Conservation (phyloP, 1,140 invertebrate species). For the Wasmannia auropunctata region DNA sequence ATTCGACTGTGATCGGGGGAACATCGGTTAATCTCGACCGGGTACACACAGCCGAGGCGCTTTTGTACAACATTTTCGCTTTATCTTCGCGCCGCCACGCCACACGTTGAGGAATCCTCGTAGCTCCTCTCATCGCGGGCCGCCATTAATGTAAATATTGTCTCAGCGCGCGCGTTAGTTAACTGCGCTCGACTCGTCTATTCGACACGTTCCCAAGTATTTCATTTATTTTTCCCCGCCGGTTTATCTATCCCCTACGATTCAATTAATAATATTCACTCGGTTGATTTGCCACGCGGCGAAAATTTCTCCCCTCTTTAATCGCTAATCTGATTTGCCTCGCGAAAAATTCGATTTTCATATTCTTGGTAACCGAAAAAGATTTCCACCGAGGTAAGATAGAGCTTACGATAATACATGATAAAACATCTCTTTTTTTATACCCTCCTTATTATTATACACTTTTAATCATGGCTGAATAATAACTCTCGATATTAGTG, state of each 20-base stretch:
- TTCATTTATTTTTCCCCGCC: slow-evolving; percentile 43
- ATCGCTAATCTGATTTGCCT: background rate
- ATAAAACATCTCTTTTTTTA: background rate
- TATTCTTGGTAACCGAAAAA: background rate
- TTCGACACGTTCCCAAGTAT: slow-evolving; percentile 30
- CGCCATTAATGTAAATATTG: slow-evolving; percentile 60
- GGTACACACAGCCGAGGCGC: slow-evolving; percentile 50
- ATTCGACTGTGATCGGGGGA: slow-evolving; percentile 67
- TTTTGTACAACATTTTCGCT: slow-evolving; percentile 71
- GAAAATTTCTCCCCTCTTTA: background rate
- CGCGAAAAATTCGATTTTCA: background rate
- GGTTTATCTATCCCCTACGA: background rate
- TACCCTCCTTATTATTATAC: background rate
- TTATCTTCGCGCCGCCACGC: slow-evolving; percentile 62
- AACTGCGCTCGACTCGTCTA: slow-evolving; percentile 22
- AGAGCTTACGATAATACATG: background rate
- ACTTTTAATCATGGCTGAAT: background rate
- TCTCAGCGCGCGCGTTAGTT: slow-evolving; percentile 55
- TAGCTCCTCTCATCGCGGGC: slow-evolving; percentile 46
- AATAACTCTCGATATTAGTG: background rate
- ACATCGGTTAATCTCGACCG: slow-evolving; percentile 55
- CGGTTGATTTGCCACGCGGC: background rate
- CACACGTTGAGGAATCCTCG: slow-evolving; percentile 30
- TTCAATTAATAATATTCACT: slow-evolving; percentile 42
- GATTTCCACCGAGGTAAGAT: background rate